Conservation (phyloP, 92 coral and sea anemone genomes). For the Desmophyllum pertusum region DNA sequence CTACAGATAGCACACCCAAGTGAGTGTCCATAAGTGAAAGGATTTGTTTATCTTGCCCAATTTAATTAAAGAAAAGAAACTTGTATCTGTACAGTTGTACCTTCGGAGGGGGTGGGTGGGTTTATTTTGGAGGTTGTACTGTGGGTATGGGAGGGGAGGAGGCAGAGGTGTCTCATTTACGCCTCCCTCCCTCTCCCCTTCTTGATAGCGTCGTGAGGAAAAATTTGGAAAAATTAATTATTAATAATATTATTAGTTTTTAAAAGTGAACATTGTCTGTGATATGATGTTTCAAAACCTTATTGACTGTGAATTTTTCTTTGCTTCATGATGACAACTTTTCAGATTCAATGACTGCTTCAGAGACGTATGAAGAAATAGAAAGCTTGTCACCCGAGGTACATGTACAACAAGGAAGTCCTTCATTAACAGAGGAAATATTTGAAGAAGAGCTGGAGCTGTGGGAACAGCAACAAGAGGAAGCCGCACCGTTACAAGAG, state of each 20-base stretch:
- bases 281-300: background rate
- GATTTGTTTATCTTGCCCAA: background rate
- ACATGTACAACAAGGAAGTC: background rate
- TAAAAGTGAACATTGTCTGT: no score
- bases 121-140: background rate
- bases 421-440: slow-evolving; percentile 8
- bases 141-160: background rate
- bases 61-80: background rate
- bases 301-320: background rate
- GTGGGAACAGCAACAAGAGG: slow-evolving; percentile 13
- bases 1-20: slow-evolving; percentile 53
- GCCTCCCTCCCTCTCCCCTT: background rate
- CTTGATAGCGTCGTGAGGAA: no score
- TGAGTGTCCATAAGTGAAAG: background rate
- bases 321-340: background rate
- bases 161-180: background rate
- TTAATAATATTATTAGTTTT: no score
- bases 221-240: no score
- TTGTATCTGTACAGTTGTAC: no score
- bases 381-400: slow-evolving; percentile 27
- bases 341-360: slow-evolving; percentile 18
- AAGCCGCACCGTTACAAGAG: slow-evolving; percentile 9
- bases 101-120: background rate
- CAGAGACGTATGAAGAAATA: slow-evolving; percentile 15
- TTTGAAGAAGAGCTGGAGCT: slow-evolving; percentile 2